Base-by-base conservation (phyloP, 2,113 vertebrate genomes). In the Mastomys coucha region DNA sequence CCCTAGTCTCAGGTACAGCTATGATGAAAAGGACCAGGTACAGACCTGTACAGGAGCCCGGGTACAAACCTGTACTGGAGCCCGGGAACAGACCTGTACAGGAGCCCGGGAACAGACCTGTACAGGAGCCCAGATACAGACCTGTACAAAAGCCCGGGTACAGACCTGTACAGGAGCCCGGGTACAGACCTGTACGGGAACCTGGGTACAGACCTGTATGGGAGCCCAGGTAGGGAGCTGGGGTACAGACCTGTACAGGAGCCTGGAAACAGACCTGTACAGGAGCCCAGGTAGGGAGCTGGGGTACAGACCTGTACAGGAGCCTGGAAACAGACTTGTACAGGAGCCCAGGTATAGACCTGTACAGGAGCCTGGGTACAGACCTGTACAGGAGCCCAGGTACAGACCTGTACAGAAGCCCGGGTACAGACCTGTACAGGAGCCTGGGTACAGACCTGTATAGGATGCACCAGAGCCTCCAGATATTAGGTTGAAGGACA, bases 121-220 rank as follows among this genome's bases (percentile, higher is more conserved):
- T 1, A 13, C 4, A 17, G 0, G 0, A 24, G n/a, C n/a, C n/a
- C n/a, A n/a, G n/a, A n/a, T 16, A 45, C 13, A 65, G 24, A 63
- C 22, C 80, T 51, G 4, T 1, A 13, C n/a, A n/a, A n/a, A n/a
- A n/a, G n/a, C n/a, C n/a, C n/a, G n/a, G n/a, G n/a, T 16, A 45
- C 13, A 65, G 24, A 63, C 22, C 80, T 51, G 4, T 1, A 13
- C 4, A 17, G 0, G 0, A 24, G n/a, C n/a, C n/a, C n/a, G n/a
- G n/a, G n/a, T 16, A 45, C 13, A 65, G 24, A 63, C 22, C 80
- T 51, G 4, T 1, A 13, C n/a, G n/a, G n/a, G n/a, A n/a, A n/a
- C n/a, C n/a, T n/a, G n/a, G n/a, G n/a, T 16, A 45, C 13, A 65
- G 24, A 63, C 22, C 80, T 51, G 4, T 1, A 13, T 6, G 13